These are phyloP conservation scores for Cetonia aurata DNA, from an alignment of 2,888 invertebrate genomes.

Conservation along the genomic window DNA sequence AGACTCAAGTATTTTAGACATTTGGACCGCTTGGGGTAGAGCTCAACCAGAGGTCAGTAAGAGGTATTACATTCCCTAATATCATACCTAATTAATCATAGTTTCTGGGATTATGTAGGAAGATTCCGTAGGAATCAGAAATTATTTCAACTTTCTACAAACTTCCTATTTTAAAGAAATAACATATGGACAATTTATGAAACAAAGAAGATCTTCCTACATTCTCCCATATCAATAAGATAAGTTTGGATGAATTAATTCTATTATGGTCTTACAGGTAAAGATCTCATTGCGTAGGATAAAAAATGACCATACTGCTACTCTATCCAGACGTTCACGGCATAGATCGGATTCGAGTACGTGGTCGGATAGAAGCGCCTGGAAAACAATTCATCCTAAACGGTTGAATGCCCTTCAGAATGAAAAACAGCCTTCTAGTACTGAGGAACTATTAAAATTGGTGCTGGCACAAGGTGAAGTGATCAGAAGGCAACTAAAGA, in stretches of 20 bases:
- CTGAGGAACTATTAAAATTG: slow-evolving; percentile 69
- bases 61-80: slow-evolving; percentile 35
- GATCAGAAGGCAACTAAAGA: slow-evolving; percentile 67
- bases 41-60: slow-evolving; percentile 73
- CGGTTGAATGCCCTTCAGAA: slow-evolving; percentile 63
- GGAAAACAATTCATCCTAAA: slow-evolving; percentile 66
- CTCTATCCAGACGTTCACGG: slow-evolving; percentile 61
- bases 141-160: no score
- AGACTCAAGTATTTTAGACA: slow-evolving; percentile 80
- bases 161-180: no score
- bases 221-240: no score
- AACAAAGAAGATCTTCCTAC: no score
- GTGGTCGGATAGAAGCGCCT: slow-evolving; percentile 62
- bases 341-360: slow-evolving; percentile 63
- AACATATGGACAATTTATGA: no score
- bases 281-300: slow-evolving; percentile 66
- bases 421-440: slow-evolving; percentile 65
- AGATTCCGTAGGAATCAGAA: no score
- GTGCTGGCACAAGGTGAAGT: slow-evolving; percentile 74
- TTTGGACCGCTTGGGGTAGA: slow-evolving; percentile 85
- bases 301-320: slow-evolving; percentile 59
- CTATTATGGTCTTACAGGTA: slow-evolving; percentile 56
- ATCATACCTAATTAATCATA: slow-evolving; percentile 16
- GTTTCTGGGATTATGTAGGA: no score
- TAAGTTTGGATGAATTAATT: no score